These are phyloP conservation scores for Synaphobranchus kaupii DNA, from an alignment of 2,797 vertebrate species.

Conservation along the genomic window DNA sequence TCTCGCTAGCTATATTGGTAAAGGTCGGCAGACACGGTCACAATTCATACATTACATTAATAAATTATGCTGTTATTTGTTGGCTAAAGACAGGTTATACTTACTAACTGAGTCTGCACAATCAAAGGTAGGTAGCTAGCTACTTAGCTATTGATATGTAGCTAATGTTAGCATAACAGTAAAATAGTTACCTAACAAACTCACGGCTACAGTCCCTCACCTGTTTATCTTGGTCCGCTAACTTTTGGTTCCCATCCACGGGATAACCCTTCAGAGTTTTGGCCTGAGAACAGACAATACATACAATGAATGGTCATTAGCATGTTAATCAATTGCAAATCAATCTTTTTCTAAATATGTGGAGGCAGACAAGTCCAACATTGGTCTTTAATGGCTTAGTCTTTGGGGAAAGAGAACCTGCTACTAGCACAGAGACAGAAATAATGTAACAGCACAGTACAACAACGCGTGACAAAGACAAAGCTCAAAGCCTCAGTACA, in stretches of 20 bases:
- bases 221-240: constrained; percentile 84
- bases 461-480: no score
- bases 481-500: no score
- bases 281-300: constrained; percentile 70
- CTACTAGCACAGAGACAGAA: not conserved
- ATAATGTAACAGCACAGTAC: not conserved
- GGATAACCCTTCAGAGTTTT: constrained; percentile 76
- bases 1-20: no score
- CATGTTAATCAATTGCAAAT: not conserved
- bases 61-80: no score
- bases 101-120: no score
- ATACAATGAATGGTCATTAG: constrained; percentile 13
- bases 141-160: no score
- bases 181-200: not conserved
- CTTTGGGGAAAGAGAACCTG: not conserved
- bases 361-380: not conserved
- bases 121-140: no score
- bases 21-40: no score
- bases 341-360: not conserved
- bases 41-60: no score
- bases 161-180: not conserved
- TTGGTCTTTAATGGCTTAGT: not conserved
- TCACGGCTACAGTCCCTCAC: constrained; percentile 55
- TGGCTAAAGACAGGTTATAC: no score
- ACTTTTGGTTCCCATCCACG: constrained; percentile 73